phyloP scores from a whole-genome alignment of 2,113 vertebrate genomes.

The Seriola dumerili region DNA sequence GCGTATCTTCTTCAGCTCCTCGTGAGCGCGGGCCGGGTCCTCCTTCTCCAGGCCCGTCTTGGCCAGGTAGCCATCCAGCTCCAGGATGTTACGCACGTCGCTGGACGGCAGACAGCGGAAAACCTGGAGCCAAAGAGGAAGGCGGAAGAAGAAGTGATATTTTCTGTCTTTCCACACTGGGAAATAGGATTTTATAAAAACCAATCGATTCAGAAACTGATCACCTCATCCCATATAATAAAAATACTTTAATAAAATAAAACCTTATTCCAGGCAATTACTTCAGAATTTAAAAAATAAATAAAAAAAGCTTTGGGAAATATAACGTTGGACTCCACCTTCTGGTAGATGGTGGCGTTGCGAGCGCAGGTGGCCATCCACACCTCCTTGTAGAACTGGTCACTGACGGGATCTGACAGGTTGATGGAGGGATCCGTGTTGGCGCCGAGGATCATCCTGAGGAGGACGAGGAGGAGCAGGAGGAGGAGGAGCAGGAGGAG shows the following conservation, averaged over 20 bases:
- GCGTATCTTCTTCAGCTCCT: conserved; percentile 94
- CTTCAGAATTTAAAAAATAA: too few species aligned
- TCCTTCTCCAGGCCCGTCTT: conserved; percentile 87
- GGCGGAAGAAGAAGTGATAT: too few species aligned
- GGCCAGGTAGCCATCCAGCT: conserved; percentile 89
- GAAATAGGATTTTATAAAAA: too few species aligned
- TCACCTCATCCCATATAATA: too few species aligned
- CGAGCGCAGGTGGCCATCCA: conserved; percentile 93
- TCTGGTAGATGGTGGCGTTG: conserved; percentile 95
- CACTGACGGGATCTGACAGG: conserved; percentile 92
- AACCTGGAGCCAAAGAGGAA: conserved; percentile 83
- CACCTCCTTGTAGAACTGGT: conserved; percentile 97
- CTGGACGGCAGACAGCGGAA: conserved; percentile 97
- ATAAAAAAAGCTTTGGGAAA: too few species aligned
- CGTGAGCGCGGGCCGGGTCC: conserved; percentile 88
- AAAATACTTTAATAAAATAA: too few species aligned
- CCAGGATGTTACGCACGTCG: conserved; percentile 89
- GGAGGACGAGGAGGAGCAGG: background rate
- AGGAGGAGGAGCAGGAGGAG: background rate
- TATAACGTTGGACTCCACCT: conserved; percentile 75
- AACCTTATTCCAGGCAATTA: too few species aligned
- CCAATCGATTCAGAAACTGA: too few species aligned
- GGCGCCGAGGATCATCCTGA: conserved; percentile 90
- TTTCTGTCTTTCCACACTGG: too few species aligned
- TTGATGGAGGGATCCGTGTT: conserved; percentile 84